These are phyloP conservation scores for Catocala nupta DNA, from an alignment of 2,888 invertebrate genomes.

Conservation along the genomic window DNA sequence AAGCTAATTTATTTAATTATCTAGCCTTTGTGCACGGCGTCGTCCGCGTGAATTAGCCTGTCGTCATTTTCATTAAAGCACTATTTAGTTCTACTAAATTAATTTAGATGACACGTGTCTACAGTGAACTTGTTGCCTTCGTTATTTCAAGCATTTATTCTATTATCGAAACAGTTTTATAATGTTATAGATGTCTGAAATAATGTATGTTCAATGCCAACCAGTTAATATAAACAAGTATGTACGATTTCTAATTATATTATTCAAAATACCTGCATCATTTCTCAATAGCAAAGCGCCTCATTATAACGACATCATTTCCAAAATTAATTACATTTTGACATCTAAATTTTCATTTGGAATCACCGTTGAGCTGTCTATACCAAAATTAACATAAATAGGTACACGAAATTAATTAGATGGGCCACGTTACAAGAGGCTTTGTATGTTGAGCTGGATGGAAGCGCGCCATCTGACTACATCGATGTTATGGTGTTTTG, in stretches of 20 bases:
- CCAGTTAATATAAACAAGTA: neutral
- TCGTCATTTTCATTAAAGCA: no score
- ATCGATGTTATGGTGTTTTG: neutral
- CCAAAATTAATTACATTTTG: constrained; percentile 14
- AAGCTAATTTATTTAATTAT: no score
- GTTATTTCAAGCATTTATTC: no score
- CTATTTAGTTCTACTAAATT: no score
- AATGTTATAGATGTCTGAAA: neutral
- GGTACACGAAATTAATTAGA: constrained; percentile 20
- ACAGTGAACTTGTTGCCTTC: no score
- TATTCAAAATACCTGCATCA: no score
- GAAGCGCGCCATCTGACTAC: neutral
- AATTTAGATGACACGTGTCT: no score
- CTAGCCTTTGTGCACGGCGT: no score
- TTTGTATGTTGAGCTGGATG: constrained; percentile 7
- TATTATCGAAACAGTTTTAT: no score
- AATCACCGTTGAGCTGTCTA: constrained; percentile 13
- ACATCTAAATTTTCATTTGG: constrained; percentile 17
- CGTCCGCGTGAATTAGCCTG: no score
- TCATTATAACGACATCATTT: constrained; percentile 4
- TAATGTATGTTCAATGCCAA: neutral
- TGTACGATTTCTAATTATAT: neutral
- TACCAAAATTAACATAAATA: constrained; percentile 13
- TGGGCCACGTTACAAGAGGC: constrained; percentile 1
- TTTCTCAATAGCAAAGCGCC: neutral